Base-by-base conservation (phyloP, 2,113 vertebrate genomes). In the Rynchops niger region DNA sequence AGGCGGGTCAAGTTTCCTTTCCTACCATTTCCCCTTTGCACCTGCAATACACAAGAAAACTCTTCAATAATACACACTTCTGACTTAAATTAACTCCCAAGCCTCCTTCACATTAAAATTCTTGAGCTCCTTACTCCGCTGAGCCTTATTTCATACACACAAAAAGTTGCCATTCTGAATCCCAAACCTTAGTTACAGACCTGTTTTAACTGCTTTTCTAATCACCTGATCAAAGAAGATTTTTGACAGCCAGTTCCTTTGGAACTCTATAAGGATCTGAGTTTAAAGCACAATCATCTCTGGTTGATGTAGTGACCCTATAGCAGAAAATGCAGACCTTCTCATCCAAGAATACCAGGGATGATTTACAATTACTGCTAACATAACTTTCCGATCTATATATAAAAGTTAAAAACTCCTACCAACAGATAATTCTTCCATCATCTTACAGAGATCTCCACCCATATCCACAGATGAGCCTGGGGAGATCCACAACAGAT, bases 401-500 rank as follows among this genome's bases (percentile, higher is more conserved):
- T 21, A 34, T 66, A 61, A 15, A 86, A 40, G 14, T 66, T 85
- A 45, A 90, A 93, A 93, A 45, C 74, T 86, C 84, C 53, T 91
- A 83, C 87, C 30, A 58, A n/a, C 27, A 70, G 61, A 69, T 76
- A 91, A 93, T 91, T 88, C 78, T 92, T 81, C 91, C 77, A 58
- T 92, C 82, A 25, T 53, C 45, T 94, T 65, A 42, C 36, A 32
- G 62, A 93, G 43, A 88, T 91, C 82, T 96, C 82, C 74, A 96
- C 74, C 49, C 58, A 1, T 87, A 94, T 45, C 87, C 62, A 94
- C 85, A 96, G 71, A 66, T 94, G 95, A 96, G 95, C 90, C 93
- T 92, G 66, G 67, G 74, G 90, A 94, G 82, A 94, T 93, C 85
- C 92, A 93, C 82, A 95, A 80, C 96, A 96, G 96, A 97, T 96